A percentile compares a stretch with the other conserved stretches of the same genome.
Evolutionary conservation across 37 sponge, comb jelly and placozoan species (phyloP).

Genomic region (Beroe ovata): DNA sequence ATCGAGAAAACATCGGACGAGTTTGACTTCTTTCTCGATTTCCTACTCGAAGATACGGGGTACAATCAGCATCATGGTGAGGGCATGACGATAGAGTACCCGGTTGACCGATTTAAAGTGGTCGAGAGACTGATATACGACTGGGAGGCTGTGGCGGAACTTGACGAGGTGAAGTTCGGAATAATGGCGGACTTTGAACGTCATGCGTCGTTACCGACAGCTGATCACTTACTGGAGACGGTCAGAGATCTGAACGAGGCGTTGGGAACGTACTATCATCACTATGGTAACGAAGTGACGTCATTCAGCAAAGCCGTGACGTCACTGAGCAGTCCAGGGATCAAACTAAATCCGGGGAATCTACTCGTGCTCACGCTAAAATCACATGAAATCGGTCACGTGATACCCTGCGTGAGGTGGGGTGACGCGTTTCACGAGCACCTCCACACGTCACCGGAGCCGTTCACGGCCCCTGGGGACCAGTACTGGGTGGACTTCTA

Average conservation of each 20-base stretch:
- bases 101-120: conserved; percentile 23
- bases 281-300: neutral
- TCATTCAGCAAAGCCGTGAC: neutral
- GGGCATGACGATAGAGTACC: neutral
- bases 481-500: conserved; percentile 26
- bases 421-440: neutral
- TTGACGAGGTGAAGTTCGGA: neutral
- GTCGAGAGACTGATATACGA: conserved; percentile 47
- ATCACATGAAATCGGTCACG: conserved; percentile 16
- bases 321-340: neutral
- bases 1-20: neutral
- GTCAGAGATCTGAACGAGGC: conserved; percentile 40
- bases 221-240: neutral
- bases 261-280: neutral
- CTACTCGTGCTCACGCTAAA: neutral
- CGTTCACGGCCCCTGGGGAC: conserved; percentile 57
- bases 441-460: neutral
- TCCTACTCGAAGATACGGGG: conserved; percentile 26
- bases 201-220: neutral
- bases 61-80: neutral
- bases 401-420: conserved; percentile 10
- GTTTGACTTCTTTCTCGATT: conserved; percentile 3
- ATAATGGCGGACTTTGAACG: neutral
- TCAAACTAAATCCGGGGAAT: conserved; percentile 16
- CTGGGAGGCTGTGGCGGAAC: neutral